Percentiles rank a stretch among this genome's conserved stretches.
phyloP scores from a whole-genome alignment of 2,797 vertebrate species.

The Menidia menidia region DNA sequence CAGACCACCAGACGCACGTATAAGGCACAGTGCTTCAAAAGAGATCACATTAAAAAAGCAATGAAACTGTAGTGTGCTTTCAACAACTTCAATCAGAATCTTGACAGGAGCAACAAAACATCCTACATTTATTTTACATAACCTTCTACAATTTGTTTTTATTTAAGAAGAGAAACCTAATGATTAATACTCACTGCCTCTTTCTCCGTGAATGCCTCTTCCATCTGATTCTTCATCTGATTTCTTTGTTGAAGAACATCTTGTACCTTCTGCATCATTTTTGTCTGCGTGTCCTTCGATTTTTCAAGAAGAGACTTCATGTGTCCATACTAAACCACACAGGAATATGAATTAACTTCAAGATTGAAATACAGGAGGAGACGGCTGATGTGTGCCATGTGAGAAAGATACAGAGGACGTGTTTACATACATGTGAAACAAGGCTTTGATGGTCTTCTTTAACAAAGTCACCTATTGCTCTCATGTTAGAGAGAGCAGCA shows the following conservation, averaged over 20 bases:
- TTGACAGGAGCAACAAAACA: not conserved
- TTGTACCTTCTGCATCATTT: constrained; percentile 78
- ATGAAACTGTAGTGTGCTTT: not conserved
- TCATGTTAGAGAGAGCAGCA: constrained; percentile 69
- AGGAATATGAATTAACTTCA: not conserved
- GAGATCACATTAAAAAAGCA: not conserved
- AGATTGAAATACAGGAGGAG: not conserved
- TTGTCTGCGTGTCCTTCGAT: constrained; percentile 69
- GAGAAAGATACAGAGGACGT: not conserved
- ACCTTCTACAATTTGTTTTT: too few relatives aligned
- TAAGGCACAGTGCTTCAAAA: not conserved
- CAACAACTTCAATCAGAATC: not conserved
- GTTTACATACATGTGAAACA: constrained; percentile 69
- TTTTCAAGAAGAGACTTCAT: constrained; percentile 73
- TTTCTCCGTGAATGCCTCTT: constrained; percentile 80
- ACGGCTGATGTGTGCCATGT: not conserved
- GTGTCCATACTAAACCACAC: constrained; percentile 68
- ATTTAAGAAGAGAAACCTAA: not conserved
- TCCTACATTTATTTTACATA: not conserved
- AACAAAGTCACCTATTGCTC: constrained; percentile 55
- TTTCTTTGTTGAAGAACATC: constrained; percentile 79
- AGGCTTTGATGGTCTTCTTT: constrained; percentile 75
- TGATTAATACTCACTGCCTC: constrained; percentile 78
- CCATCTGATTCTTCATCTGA: constrained; percentile 78
- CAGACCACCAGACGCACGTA: constrained; percentile 22